phyloP scores from a whole-genome alignment of 2,797 vertebrate genomes.

The Thripadectes ignobilis region DNA sequence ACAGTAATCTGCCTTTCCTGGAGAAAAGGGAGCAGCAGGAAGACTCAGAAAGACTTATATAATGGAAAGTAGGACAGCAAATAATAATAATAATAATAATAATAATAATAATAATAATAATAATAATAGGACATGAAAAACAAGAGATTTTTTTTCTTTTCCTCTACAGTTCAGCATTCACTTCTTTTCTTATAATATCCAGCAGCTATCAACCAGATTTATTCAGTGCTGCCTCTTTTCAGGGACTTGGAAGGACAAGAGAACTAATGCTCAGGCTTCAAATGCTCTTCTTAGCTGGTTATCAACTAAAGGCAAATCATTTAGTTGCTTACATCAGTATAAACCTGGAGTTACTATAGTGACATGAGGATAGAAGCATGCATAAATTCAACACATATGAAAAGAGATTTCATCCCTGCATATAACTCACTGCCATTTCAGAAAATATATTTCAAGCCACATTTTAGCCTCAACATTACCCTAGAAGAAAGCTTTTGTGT shows the following conservation, averaged over 20 bases:
- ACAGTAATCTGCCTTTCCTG: not conserved
- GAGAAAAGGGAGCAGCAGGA: not conserved
- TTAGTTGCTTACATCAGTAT: not conserved
- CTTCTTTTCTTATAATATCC: slow-evolving; percentile 22
- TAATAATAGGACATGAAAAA: not conserved
- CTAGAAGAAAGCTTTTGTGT: not conserved
- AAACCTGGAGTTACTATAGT: not conserved
- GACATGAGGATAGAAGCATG: not conserved
- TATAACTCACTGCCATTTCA: not conserved
- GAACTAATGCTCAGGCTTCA: not conserved
- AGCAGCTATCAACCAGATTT: not conserved
- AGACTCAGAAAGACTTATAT: not conserved
- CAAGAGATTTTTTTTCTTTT: not conserved
- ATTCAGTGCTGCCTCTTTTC: not conserved
- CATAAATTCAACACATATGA: not conserved
- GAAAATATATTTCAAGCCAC: not conserved
- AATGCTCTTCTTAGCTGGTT: not conserved
- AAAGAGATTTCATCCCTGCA: not conserved
- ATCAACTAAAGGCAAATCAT: not conserved
- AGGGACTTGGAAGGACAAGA: not conserved
- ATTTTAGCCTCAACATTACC: not conserved
- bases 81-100: not conserved
- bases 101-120: not conserved
- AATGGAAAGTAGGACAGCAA: slow-evolving; percentile 23
- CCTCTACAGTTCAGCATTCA: not conserved